These are phyloP conservation scores for Trididemnum nubilum DNA, from an alignment of 23 tunicate species.

Conservation along the genomic window DNA sequence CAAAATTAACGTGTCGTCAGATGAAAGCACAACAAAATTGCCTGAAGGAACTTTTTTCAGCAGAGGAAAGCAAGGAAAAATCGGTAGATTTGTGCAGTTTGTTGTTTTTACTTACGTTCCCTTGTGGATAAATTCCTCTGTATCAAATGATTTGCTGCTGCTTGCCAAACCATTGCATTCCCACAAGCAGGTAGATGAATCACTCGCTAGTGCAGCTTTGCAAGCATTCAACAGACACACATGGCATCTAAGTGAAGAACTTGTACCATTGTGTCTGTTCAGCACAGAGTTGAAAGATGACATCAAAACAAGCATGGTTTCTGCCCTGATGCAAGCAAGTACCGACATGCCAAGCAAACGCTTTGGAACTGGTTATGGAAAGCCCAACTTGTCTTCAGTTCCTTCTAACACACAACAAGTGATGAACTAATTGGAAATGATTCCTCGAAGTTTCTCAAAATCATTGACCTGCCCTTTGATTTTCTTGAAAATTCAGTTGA, in stretches of 20 bases:
- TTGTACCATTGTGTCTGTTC: constrained; percentile 11
- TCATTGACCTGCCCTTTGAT: background rate
- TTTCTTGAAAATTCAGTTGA: constrained; percentile 6
- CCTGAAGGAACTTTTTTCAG: constrained; percentile 5
- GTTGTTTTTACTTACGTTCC: background rate
- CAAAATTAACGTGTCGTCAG: background rate
- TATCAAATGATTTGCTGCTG: background rate
- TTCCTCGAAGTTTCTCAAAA: background rate
- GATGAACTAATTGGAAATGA: background rate
- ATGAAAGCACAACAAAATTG: background rate
- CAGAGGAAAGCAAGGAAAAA: background rate
- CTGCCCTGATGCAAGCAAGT: background rate
- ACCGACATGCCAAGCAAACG: background rate
- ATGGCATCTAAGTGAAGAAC: constrained; percentile 15
- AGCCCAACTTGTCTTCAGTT: background rate
- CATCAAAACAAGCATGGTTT: background rate
- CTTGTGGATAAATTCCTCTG: constrained; percentile 11
- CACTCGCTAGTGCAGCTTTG: constrained; percentile 7
- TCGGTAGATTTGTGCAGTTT: constrained; percentile 21
- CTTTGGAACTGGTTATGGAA: background rate
- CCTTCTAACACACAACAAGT: background rate
- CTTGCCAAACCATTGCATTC: background rate
- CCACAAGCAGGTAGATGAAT: background rate
- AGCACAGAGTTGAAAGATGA: background rate
- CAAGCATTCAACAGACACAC: background rate